A percentile compares a stretch with the other conserved stretches of the same genome.
Conservation (phyloP, 2,113 vertebrate genomes). For the Pedionomus torquatus region DNA sequence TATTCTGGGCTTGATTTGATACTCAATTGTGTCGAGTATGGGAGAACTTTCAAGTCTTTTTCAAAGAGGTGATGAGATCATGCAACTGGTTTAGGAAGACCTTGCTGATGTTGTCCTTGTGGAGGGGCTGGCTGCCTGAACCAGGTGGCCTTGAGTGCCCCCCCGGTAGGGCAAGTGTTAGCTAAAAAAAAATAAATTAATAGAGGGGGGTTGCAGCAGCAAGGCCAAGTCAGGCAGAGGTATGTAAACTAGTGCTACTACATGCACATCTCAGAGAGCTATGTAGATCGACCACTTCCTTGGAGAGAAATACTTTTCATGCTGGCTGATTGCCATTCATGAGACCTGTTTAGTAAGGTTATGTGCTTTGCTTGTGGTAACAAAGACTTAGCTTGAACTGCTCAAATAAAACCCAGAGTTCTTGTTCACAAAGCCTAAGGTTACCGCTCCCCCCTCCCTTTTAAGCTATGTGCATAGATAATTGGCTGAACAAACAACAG, state of each 20-base stretch:
- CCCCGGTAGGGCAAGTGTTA: neutral
- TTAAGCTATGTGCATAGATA: slow-evolving; percentile 41
- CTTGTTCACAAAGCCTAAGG: slow-evolving; percentile 28
- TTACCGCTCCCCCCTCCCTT: slow-evolving; percentile 10
- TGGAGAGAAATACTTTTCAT: neutral
- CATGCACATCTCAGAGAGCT: neutral
- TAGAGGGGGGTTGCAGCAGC: neutral
- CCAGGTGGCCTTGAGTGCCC: neutral
- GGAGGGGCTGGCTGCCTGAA: neutral
- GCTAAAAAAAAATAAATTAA: neutral
- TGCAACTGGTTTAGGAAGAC: neutral
- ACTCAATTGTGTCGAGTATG: rapidly evolving
- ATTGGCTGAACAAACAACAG: slow-evolving; percentile 62
- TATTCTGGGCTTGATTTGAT: neutral
- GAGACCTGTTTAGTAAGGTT: slow-evolving; percentile 6
- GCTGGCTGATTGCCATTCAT: neutral
- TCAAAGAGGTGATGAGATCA: neutral
- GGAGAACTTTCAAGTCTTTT: neutral
- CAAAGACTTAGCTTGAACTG: slow-evolving; percentile 8
- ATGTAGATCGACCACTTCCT: neutral
- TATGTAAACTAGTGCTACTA: neutral
- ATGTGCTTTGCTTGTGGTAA: slow-evolving; percentile 1
- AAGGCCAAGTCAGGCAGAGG: neutral
- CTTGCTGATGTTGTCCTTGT: neutral
- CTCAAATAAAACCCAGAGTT: neutral